Evolutionary conservation across 1,140 invertebrate species (phyloP), one percentile per base, ranked within the genome.

Genomic region (Drosophila willistoni): DNA sequence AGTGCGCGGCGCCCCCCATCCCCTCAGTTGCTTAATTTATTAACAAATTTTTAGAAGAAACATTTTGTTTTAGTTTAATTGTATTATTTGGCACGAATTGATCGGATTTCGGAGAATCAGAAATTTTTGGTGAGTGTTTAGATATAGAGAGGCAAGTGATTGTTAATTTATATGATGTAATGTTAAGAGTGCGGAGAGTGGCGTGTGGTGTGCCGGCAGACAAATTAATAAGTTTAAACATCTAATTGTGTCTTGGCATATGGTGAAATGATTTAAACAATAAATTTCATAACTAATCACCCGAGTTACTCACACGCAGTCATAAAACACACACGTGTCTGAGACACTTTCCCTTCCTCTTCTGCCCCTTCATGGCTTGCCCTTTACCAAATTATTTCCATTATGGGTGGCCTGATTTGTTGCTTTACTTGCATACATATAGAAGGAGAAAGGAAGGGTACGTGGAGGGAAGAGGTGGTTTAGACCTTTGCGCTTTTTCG

Each of bases 31-130:
- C 44, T 51, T 51, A 51, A 22, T 51, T 51, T 51, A 51, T 51
- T 51, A 51, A 51, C 44, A 51, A 51, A 51, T 7, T 7, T 29
- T 51, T 51, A 51, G 44, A 56, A 56, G 34, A 55, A 59, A 59
- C 14, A 36, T 19, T 59, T 17, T 59, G 34, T 34, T 59, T 55
- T 39, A 59, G 56, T 59, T 51, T 59, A 59, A 39, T 59, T 59
- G 56, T 59, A 59, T 59, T 36, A 36, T 59, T 59, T 34, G 33
- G 56, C 22, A 39, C 33, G 33, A 19, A 34, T 36, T 17, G 55
- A 10, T 51, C 19, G 55, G 13, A 17, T 4, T 34, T 14, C 33
- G 29, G 12, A 59, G 9, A 57, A 17, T 3, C 44, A 51, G 2
- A 59, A 39, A 36, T 12, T 33, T 29, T 29, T 34, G 56, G 56